Evolutionary conservation across 2,888 invertebrate species (phyloP), one percentile per base, ranked within the genome.

Genomic region (Phaedon cochleariae): DNA sequence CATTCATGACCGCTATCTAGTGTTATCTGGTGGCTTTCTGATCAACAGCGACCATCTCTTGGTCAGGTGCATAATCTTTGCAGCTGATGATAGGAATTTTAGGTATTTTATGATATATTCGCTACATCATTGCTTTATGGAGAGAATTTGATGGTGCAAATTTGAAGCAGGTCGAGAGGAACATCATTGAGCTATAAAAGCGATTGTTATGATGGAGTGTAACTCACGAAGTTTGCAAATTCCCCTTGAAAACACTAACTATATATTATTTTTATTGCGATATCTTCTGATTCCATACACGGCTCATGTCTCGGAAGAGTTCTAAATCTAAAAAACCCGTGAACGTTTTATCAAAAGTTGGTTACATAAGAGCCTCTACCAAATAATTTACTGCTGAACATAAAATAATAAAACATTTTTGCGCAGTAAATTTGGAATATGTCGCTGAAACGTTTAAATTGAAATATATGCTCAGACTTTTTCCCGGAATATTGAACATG

Each of bases 391-490:
- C 69, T 68, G 63, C 68, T 53, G 71, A 69, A 75, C 74, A 74
- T 76, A 75, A 77, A 78, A 77, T 76, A 78, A 78, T 78, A 76
- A 76, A 77, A 77, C 76, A 76, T 76, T 75, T 75, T 72, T 73
- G 73, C 73, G 71, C 70, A 73, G 65, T 68, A 72, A 76, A 75
- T 72, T 72, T 77, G 74, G 77, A 76, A 76, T 76, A 77, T 74
- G 73, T 72, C 72, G 65, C 65, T 62, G 64, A 70, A 75, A 72
- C 68, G 72, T 69, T 72, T 68, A 73, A 76, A 75, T 72, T 74
- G 75, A 74, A 75, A 73, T 73, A 74, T 70, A 72, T 67, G 67
- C 59, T 71, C 64, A 62, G 66, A 63, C 64, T 67, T 72, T 5
- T 26, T 26, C 26, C 4, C 3, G 26, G 62, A 67, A 69, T 72